A percentile compares a stretch with the other conserved stretches of the same genome.
Conservation (phyloP, 1,140 invertebrate genomes). For the Euura lappo region DNA sequence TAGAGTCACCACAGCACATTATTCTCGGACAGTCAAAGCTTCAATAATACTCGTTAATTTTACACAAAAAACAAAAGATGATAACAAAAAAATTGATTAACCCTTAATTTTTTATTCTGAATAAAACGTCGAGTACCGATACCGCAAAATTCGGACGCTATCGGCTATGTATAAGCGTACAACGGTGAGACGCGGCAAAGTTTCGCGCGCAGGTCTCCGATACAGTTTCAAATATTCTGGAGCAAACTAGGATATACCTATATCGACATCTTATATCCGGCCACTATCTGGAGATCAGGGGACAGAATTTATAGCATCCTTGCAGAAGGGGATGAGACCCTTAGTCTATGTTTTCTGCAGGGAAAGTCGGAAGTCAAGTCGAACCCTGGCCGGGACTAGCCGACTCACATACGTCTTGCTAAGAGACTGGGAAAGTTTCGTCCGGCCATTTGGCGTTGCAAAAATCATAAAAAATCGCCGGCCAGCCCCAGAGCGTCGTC, state of each 20-base stretch:
- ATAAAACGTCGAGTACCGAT: too few relatives aligned
- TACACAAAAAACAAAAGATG: too few relatives aligned
- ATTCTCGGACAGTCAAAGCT: too few relatives aligned
- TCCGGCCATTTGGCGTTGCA: conserved; percentile 22
- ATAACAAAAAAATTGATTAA: too few relatives aligned
- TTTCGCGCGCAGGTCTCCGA: background rate
- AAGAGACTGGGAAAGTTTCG: conserved; percentile 54
- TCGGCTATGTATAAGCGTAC: too few relatives aligned
- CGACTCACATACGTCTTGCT: conserved; percentile 58
- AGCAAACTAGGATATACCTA: conserved; percentile 7
- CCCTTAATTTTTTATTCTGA: too few relatives aligned
- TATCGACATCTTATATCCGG: conserved; percentile 46
- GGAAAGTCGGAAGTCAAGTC: conserved; percentile 60
- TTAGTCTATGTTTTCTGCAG: conserved; percentile 61
- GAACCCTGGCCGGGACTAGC: conserved; percentile 57
- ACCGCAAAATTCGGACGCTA: too few relatives aligned
- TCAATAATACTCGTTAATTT: too few relatives aligned
- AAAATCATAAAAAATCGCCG: conserved; percentile 32
- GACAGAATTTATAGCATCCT: conserved; percentile 59
- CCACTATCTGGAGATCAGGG: conserved; percentile 45
- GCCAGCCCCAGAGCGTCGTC: conserved; percentile 32
- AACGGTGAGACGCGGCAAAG: too few relatives aligned
- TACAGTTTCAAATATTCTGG: conserved; percentile 5
- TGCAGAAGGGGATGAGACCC: conserved; percentile 44
- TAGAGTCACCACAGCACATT: too few relatives aligned